Conservation (phyloP, 2,888 invertebrate species). For the Hemithea aestivaria region DNA sequence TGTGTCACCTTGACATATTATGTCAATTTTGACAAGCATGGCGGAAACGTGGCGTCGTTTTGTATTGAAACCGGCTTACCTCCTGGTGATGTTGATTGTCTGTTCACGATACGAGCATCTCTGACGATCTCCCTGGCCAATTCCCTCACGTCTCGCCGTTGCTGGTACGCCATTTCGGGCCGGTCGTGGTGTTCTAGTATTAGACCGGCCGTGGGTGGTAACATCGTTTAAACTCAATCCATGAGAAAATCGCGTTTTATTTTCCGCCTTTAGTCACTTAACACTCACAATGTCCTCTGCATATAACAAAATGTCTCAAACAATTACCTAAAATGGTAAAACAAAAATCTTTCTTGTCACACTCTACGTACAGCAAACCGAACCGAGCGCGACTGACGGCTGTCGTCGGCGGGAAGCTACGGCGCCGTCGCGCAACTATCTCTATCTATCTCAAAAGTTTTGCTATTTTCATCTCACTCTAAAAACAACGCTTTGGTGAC, state of each 20-base stretch:
- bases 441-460: slow-evolving; percentile 34
- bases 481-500: slow-evolving; percentile 57
- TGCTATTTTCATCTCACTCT: slow-evolving; percentile 41
- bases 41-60: slow-evolving; percentile 79
- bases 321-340: slow-evolving; percentile 32
- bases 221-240: slow-evolving; percentile 71
- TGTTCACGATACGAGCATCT: slow-evolving; percentile 64
- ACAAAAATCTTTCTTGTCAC: slow-evolving; percentile 47
- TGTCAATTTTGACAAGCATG: slow-evolving; percentile 77
- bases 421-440: slow-evolving; percentile 66
- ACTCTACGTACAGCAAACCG: slow-evolving; percentile 59
- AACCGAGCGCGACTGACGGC: slow-evolving; percentile 68
- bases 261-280: slow-evolving; percentile 44
- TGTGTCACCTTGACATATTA: slow-evolving; percentile 76
- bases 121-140: slow-evolving; percentile 70
- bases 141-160: slow-evolving; percentile 69
- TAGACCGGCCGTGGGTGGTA: slow-evolving; percentile 75
- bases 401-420: slow-evolving; percentile 69
- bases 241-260: slow-evolving; percentile 44
- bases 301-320: slow-evolving; percentile 24
- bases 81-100: slow-evolving; percentile 71
- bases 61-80: slow-evolving; percentile 63
- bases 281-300: slow-evolving; percentile 34
- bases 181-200: slow-evolving; percentile 70
- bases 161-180: slow-evolving; percentile 72